These are phyloP conservation scores for Anseranas semipalmata DNA, from an alignment of 2,113 vertebrate species.

Conservation along the genomic window DNA sequence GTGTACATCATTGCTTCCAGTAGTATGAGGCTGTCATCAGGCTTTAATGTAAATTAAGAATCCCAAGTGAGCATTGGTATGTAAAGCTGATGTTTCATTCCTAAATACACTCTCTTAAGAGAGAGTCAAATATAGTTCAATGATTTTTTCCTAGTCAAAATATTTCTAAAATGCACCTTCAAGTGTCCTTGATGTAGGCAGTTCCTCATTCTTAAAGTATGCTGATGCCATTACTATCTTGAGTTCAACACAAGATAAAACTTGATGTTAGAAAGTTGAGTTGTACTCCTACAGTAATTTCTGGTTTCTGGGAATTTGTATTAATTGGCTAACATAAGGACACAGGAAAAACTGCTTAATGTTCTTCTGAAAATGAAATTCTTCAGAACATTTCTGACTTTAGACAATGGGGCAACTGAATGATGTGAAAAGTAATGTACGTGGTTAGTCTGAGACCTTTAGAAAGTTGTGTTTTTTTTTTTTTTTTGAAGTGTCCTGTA, in stretches of 20 bases:
- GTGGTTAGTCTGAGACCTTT: background rate
- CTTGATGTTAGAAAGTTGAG: background rate
- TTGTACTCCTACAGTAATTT: background rate
- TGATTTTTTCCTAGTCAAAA: background rate
- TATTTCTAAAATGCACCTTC: background rate
- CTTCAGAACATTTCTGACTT: background rate
- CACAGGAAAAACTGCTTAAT: background rate
- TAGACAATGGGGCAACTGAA: background rate
- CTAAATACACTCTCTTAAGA: background rate
- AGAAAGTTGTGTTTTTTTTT: background rate
- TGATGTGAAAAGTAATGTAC: background rate
- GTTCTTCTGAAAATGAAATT: background rate
- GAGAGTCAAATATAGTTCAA: background rate
- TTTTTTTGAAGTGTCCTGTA: background rate
- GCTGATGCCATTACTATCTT: background rate
- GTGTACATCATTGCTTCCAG: fast-evolving
- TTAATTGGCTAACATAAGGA: background rate
- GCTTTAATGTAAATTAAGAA: background rate
- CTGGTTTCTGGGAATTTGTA: background rate
- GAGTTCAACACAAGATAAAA: background rate
- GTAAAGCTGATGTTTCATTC: background rate
- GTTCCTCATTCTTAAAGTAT: background rate
- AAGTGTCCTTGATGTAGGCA: background rate
- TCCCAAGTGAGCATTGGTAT: background rate
- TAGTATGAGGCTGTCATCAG: background rate